Conservation (phyloP, 1,140 invertebrate species). For the Anadara kagoshimensis region DNA sequence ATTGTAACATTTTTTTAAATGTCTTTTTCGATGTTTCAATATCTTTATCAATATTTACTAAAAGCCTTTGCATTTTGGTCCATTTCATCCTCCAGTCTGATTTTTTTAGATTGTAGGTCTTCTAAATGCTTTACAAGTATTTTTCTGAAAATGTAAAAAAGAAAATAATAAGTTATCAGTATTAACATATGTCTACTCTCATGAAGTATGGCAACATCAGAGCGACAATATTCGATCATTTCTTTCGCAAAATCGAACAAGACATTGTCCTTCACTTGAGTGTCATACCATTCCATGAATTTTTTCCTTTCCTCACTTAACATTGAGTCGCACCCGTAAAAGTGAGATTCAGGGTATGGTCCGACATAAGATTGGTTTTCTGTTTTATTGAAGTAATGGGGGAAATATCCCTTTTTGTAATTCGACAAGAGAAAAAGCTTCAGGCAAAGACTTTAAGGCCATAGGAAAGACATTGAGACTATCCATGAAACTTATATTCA, state of each 20-base stretch:
- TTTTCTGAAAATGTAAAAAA: too few species aligned
- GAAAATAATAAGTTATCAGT: too few species aligned
- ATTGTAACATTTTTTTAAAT: not conserved
- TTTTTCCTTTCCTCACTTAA: not conserved
- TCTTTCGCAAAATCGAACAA: constrained; percentile 22
- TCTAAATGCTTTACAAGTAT: too few species aligned
- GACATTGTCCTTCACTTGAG: not conserved
- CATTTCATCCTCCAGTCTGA: not conserved
- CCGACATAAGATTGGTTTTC: constrained; percentile 7
- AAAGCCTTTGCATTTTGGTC: not conserved
- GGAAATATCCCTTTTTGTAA: constrained; percentile 29
- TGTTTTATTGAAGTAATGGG: constrained; percentile 14
- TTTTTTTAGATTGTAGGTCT: too few species aligned
- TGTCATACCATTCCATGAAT: constrained; percentile 30
- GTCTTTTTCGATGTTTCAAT: constrained; percentile 14
- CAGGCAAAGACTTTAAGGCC: constrained; percentile 15
- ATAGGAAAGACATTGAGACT: constrained; percentile 16
- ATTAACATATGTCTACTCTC: too few species aligned
- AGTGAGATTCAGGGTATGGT: not conserved
- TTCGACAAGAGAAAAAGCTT: constrained; percentile 22
- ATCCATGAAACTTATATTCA: constrained; percentile 16
- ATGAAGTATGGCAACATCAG: constrained; percentile 5
- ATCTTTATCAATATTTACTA: not conserved
- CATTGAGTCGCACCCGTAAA: constrained; percentile 31
- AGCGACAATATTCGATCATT: constrained; percentile 3